phyloP scores from a whole-genome alignment of 2,888 invertebrate species.

The Mamestra brassicae region DNA sequence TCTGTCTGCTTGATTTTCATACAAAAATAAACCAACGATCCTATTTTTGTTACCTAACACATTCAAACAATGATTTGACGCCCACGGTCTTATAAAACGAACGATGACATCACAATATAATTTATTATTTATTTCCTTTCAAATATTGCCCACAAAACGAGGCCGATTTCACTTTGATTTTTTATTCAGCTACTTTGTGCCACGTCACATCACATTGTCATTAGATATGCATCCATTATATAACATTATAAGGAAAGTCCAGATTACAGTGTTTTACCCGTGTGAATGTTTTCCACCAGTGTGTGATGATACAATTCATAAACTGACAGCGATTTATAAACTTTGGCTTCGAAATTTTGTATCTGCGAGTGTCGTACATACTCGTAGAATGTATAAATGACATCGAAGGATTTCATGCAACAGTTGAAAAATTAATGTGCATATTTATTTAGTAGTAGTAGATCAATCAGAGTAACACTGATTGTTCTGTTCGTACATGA shows the following conservation, averaged over 20 bases:
- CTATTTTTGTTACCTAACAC: constrained; percentile 1
- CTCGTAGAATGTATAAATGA: neutral
- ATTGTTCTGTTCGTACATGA: no score
- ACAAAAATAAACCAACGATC: neutral
- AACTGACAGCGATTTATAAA: constrained; percentile 23
- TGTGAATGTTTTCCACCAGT: constrained; percentile 58
- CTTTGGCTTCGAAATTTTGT: neutral
- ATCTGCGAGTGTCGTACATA: no score
- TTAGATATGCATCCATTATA: constrained; percentile 40
- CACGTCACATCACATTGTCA: neutral
- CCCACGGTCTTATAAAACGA: neutral
- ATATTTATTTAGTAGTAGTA: no score
- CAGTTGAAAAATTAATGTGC: neutral
- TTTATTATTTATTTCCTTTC: neutral
- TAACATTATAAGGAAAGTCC: constrained; percentile 36
- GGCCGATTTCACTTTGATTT: neutral
- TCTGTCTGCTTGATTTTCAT: neutral
- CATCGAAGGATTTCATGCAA: neutral
- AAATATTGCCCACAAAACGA: neutral
- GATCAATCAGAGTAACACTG: no score
- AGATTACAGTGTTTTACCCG: constrained; percentile 30
- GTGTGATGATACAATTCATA: constrained; percentile 7
- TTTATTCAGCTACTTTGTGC: neutral
- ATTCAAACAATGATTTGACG: neutral
- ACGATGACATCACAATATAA: neutral